Evolutionary conservation across 2,797 vertebrate genomes (phyloP).

Genomic region (Microchirus variegatus): DNA sequence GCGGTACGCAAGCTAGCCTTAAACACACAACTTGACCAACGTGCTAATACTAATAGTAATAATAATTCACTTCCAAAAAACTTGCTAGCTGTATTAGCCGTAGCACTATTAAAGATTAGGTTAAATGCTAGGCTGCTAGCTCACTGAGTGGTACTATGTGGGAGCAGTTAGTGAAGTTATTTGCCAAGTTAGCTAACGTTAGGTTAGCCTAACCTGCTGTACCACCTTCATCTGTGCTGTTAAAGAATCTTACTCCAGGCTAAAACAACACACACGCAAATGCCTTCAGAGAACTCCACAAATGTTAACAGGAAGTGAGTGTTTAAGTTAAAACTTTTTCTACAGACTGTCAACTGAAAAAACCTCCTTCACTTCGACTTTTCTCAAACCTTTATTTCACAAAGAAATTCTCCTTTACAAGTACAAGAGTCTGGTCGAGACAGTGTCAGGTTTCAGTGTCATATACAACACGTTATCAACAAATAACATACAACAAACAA

Average conservation of each 20-base stretch:
- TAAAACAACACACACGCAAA: no score
- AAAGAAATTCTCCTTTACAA: no score
- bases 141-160: slow-evolving; percentile 28
- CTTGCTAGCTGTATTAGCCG: slow-evolving; percentile 65
- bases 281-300: background rate
- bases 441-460: no score
- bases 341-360: background rate
- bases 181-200: slow-evolving; percentile 23
- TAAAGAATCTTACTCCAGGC: no score
- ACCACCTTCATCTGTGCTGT: background rate
- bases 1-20: background rate
- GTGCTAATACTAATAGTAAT: slow-evolving; percentile 44
- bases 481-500: no score
- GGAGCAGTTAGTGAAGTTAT: slow-evolving; percentile 21
- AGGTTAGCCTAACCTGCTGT: background rate
- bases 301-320: slow-evolving; percentile 43
- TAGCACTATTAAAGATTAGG: slow-evolving; percentile 39
- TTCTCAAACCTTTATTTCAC: no score
- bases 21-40: slow-evolving; percentile 32
- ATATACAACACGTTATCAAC: no score
- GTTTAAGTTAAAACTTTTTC: slow-evolving; percentile 31
- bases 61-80: slow-evolving; percentile 15
- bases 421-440: no score
- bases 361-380: background rate
- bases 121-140: slow-evolving; percentile 44